Evolutionary conservation across 2,113 vertebrate species (phyloP), one percentile per base, ranked within the genome.

Genomic region (Datnioides undecimradiatus): DNA sequence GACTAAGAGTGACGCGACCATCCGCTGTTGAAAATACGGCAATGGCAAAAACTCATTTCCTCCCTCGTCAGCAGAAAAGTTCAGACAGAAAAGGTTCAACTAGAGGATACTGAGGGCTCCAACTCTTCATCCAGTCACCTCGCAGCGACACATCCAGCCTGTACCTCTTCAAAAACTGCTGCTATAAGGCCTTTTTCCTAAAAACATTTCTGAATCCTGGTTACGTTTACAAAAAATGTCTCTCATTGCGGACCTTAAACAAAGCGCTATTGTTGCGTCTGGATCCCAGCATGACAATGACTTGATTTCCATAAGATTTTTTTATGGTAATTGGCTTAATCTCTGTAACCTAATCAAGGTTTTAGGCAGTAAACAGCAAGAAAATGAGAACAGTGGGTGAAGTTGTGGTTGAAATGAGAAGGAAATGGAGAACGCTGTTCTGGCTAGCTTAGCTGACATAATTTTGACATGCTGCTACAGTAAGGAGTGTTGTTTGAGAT

Each of bases 271-370:
- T 91, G 89, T 89, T 83, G 41, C 5, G n/a, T 63, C 54, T 21
- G 13, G 14, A 69, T 77, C 59, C 72, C 45, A 43, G 62, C 38
- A 64, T 57, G 77, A 84, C 73, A 79, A 59, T 79, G 64, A 69
- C 55, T 66, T 54, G 71, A 79, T 76, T 73, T 84, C 54, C 31
- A 79, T 59, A 14, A 49, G 46, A 69, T 82, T 67, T 82, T 67
- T 89, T 68, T 78, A 87, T 76, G 73, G 46, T 76, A 81, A 87
- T 82, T 68, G 40, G 54, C 67, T 73, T 64, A 80, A 76, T 76
- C 25, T 57, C 27, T 88, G 81, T 84, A 91, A 93, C 76, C 54
- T 81, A 89, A 89, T 92, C 67, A 84, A 76, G 73, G 54, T n/a
- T 52, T 76, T 49, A 80, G 65, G 48, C 65, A 49, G 77, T 62